A percentile compares a stretch with the other conserved stretches of the same genome.
These are phyloP conservation scores for Chloroceryle aenea DNA, from an alignment of 2,113 vertebrate genomes.

Conservation along the genomic window DNA sequence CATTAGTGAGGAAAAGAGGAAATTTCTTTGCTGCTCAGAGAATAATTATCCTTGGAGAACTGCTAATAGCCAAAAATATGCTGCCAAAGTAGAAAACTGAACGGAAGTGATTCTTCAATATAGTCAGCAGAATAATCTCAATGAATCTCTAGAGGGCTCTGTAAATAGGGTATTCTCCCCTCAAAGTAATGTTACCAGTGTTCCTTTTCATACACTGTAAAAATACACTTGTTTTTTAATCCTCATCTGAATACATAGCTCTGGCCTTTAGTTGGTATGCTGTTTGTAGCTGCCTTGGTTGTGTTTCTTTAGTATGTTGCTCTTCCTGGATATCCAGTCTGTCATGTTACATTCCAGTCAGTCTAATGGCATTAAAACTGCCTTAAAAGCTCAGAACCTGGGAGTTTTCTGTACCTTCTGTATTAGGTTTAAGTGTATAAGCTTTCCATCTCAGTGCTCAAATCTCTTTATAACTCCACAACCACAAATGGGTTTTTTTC, in stretches of 20 bases:
- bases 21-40: neutral
- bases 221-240: neutral
- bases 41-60: neutral
- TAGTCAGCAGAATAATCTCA: neutral
- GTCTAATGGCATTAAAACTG: neutral
- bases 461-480: neutral
- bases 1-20: neutral
- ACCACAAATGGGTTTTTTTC: neutral
- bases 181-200: neutral
- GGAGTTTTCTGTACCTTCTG: neutral
- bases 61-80: neutral
- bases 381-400: neutral
- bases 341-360: neutral
- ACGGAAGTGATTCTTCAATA: neutral
- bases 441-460: neutral
- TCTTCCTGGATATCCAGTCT: neutral
- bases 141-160: neutral
- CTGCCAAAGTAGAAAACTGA: neutral
- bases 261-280: neutral
- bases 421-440: neutral
- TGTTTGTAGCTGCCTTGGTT: neutral
- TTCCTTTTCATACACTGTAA: neutral
- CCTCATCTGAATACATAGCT: neutral
- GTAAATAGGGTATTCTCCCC: neutral
- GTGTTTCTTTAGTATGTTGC: neutral